Percentiles rank a stretch among this genome's conserved stretches.
Evolutionary conservation across 2,113 vertebrate genomes (phyloP).

Genomic region (Chloropsis cyanopogon): DNA sequence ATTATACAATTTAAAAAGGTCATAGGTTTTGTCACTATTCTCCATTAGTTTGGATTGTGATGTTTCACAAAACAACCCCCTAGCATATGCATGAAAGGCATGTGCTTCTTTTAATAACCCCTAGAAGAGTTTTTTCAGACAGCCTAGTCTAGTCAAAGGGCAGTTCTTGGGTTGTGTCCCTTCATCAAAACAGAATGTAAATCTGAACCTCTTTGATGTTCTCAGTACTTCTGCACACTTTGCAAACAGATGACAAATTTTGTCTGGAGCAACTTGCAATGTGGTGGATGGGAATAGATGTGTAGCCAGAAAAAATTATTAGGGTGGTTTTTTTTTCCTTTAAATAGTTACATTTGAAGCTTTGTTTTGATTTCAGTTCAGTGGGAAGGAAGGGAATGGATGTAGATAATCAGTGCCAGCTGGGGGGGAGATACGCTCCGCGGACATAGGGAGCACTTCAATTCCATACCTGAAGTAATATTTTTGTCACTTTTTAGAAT

Average conservation of each 20-base stretch:
- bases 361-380: not conserved
- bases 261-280: not conserved
- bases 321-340: accelerated
- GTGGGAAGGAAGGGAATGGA: not conserved
- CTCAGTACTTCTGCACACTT: not conserved
- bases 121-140: not conserved
- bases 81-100: not conserved
- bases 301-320: not conserved
- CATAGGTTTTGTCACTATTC: not conserved
- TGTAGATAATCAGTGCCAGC: not conserved
- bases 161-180: not conserved
- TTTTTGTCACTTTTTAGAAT: not conserved
- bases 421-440: accelerated
- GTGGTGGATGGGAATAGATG: not conserved
- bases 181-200: not conserved
- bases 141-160: not conserved
- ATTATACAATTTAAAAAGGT: not conserved
- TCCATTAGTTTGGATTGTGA: not conserved
- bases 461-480: not conserved
- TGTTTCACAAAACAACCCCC: not conserved
- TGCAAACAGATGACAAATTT: not conserved
- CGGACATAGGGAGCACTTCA: not conserved
- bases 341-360: not conserved
- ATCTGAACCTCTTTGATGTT: not conserved
- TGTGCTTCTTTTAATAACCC: not conserved